Conservation (phyloP, 2,888 invertebrate genomes). For the Eudiplozoon nipponicum region DNA sequence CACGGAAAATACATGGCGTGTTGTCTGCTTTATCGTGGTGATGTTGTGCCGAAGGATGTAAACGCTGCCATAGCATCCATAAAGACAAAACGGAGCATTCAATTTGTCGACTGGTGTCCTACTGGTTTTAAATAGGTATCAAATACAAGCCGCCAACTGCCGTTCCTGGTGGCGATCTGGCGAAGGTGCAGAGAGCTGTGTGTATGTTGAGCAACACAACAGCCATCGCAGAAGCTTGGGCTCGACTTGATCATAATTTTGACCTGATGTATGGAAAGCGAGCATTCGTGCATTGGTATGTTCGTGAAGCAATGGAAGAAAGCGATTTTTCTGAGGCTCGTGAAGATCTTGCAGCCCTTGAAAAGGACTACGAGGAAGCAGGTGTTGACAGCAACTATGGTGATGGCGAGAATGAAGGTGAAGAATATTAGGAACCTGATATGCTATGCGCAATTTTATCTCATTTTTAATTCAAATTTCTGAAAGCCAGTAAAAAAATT, state of each 20-base stretch:
- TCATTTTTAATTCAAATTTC: too few species aligned
- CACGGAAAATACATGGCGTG: conserved; percentile 19
- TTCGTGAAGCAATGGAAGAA: conserved; percentile 30
- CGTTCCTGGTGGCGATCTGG: conserved; percentile 40
- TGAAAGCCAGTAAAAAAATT: too few species aligned
- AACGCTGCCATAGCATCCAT: conserved; percentile 35
- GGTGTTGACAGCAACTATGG: conserved; percentile 25
- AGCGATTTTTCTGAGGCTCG: conserved; percentile 61
- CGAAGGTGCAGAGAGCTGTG: conserved; percentile 29
- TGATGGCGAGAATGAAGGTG: too few species aligned
- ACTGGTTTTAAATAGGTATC: conserved; percentile 39
- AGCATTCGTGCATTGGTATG: conserved; percentile 27
- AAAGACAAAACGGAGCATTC: conserved; percentile 51
- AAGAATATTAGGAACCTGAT: too few species aligned
- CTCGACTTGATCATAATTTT: conserved; percentile 23
- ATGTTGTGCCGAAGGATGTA: conserved; percentile 20
- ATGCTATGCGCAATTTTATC: too few species aligned
- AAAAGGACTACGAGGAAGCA: conserved; percentile 29
- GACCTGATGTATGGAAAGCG: conserved; percentile 21
- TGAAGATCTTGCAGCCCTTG: conserved; percentile 37
- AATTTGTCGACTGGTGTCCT: conserved; percentile 49
- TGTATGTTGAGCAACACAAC: conserved; percentile 29
- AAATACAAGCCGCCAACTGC: conserved; percentile 30
- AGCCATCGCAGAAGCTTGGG: conserved; percentile 29
- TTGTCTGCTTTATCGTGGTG: conserved; percentile 18